These are phyloP conservation scores for Paracentrotus lividus DNA, from an alignment of 53 echinoderm and acorn worm species.

Conservation along the genomic window DNA sequence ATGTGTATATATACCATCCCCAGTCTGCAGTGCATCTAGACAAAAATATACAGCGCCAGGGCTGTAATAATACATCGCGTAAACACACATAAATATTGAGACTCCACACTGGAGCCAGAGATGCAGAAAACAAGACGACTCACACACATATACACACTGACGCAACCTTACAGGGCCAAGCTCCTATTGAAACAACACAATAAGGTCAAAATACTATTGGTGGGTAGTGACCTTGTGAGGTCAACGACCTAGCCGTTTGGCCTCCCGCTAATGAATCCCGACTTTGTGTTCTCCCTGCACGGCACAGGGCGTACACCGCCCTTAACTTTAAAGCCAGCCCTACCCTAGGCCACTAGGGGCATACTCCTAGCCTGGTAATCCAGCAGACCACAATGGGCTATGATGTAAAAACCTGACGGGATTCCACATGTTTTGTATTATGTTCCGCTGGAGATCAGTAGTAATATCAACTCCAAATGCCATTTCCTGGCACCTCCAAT, in stretches of 20 bases:
- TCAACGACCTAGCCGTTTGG: constrained; percentile 39
- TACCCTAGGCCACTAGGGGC: constrained; percentile 46
- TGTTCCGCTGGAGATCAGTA: constrained; percentile 58
- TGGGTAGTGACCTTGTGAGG: constrained; percentile 59
- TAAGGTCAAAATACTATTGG: constrained; percentile 56
- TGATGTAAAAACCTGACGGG: constrained; percentile 33
- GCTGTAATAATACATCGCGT: constrained; percentile 58
- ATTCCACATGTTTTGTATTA: constrained; percentile 65
- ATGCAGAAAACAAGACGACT: constrained; percentile 2
- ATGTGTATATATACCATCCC: constrained; percentile 35
- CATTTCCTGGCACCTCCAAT: constrained; percentile 50
- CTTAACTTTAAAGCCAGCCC: constrained; percentile 57
- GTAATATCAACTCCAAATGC: constrained; percentile 71
- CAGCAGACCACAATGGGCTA: constrained; percentile 49
- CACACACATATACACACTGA: neutral
- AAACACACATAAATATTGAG: constrained; percentile 62
- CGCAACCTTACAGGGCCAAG: constrained; percentile 21
- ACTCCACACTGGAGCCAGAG: constrained; percentile 26
- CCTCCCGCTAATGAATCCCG: constrained; percentile 44
- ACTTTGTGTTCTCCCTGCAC: constrained; percentile 28
- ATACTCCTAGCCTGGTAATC: neutral
- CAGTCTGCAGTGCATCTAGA: constrained; percentile 11
- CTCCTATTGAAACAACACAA: constrained; percentile 42
- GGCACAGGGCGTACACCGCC: constrained; percentile 59
- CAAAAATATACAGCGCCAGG: constrained; percentile 29